A percentile compares a stretch with the other conserved stretches of the same genome.
Evolutionary conservation across 64 coral and sea anemone species (phyloP).

Genomic region (Porites lutea): DNA sequence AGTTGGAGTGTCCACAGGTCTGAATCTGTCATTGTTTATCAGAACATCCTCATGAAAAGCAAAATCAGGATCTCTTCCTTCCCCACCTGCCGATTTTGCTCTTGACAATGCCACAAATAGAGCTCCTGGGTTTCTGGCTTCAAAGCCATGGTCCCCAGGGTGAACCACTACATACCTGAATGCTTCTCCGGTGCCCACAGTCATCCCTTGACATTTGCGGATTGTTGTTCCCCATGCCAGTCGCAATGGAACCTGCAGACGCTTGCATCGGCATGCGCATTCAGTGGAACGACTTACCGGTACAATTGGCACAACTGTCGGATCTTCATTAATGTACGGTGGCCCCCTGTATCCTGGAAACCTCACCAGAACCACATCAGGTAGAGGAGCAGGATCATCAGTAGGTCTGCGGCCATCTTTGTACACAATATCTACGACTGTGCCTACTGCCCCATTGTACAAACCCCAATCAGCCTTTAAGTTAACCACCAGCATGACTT

Average conservation of each 20-base stretch:
- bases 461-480: conserved; percentile 43
- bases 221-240: conserved; percentile 50
- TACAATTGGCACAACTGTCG: conserved; percentile 38
- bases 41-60: conserved; percentile 54
- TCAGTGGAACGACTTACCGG: conserved; percentile 4
- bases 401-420: conserved; percentile 4
- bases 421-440: conserved; percentile 37
- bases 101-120: too few relatives aligned
- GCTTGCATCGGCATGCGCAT: conserved; percentile 14
- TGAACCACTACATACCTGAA: background rate
- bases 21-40: background rate
- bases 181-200: too few relatives aligned
- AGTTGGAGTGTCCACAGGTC: conserved; percentile 26
- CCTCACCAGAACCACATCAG: conserved; percentile 19
- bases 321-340: conserved; percentile 11
- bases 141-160: conserved; percentile 44
- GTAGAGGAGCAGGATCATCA: background rate
- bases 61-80: conserved; percentile 15
- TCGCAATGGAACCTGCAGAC: conserved; percentile 42
- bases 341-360: conserved; percentile 50
- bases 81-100: too few relatives aligned
- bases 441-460: conserved; percentile 54
- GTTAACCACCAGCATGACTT: conserved; percentile 48
- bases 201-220: background rate
- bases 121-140: conserved; percentile 3